Conservation (phyloP, 37 sponge, comb jelly and placozoan genomes). For the Chondrilla cf. caribensis region DNA sequence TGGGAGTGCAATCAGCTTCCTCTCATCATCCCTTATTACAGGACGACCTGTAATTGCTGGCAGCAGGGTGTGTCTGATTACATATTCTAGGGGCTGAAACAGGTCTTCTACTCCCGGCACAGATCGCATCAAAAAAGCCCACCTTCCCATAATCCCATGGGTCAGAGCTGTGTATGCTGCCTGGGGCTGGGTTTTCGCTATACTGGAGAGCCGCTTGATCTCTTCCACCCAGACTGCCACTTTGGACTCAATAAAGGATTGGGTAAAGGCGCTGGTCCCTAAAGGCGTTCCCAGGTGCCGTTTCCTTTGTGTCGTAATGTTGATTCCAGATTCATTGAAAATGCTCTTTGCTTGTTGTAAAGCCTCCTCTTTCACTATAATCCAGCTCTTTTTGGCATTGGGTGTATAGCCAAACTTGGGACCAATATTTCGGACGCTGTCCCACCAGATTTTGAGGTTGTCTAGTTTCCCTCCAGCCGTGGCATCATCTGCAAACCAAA, state of each 20-base stretch:
- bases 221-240: neutral
- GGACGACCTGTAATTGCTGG: neutral
- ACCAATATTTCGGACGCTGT: neutral
- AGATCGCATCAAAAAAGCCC: neutral
- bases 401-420: neutral
- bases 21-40: neutral
- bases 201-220: neutral
- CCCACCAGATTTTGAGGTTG: slow-evolving; percentile 14
- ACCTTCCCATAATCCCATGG: neutral
- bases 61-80: slow-evolving; percentile 1
- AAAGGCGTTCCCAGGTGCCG: neutral
- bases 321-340: neutral
- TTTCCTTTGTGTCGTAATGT: neutral
- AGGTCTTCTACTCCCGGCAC: neutral
- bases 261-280: neutral
- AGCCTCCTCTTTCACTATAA: neutral
- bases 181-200: neutral
- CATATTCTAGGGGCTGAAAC: neutral
- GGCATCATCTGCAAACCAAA: slow-evolving; percentile 19
- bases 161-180: neutral
- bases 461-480: slow-evolving; percentile 19
- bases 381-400: neutral
- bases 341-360: neutral
- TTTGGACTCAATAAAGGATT: neutral
- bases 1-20: slow-evolving; percentile 2